phyloP scores from a whole-genome alignment of 1,140 invertebrate genomes.

The Homalodisca vitripennis region DNA sequence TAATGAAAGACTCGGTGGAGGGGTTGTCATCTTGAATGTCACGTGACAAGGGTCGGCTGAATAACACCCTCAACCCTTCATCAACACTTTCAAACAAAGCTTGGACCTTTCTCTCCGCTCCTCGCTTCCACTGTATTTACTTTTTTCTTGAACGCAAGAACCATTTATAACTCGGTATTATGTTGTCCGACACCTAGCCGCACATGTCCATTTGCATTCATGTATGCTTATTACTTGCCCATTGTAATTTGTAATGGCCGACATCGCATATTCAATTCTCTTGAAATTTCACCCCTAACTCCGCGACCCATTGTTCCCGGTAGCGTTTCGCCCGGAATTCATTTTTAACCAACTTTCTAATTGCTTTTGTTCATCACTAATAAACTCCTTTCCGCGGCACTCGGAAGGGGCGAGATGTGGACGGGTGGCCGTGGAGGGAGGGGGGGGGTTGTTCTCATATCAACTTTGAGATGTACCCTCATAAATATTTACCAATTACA shows the following conservation, averaged over 20 bases:
- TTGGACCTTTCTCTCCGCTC: not conserved
- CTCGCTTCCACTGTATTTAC: not conserved
- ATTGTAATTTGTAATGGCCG: conserved; percentile 30
- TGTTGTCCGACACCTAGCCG: not conserved
- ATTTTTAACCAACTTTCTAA: conserved; percentile 25
- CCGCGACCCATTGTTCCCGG: not conserved
- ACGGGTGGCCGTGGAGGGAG: too few relatives aligned
- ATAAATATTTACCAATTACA: too few relatives aligned
- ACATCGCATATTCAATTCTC: conserved; percentile 32
- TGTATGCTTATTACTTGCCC: conserved; percentile 26
- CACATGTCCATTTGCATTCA: conserved; percentile 6
- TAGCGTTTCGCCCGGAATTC: not conserved
- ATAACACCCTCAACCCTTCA: conserved; percentile 17
- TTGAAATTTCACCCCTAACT: conserved; percentile 25
- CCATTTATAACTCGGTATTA: conserved; percentile 29
- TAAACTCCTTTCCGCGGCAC: conserved; percentile 8
- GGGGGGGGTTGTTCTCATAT: too few relatives aligned
- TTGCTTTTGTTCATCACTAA: conserved; percentile 19
- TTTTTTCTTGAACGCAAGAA: not conserved
- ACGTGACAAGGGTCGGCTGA: conserved; percentile 24
- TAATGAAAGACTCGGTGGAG: conserved; percentile 36
- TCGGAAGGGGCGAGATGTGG: too few relatives aligned
- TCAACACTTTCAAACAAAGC: conserved; percentile 27
- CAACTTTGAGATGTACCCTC: too few relatives aligned
- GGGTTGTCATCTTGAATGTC: conserved; percentile 29